Conservation (phyloP, 2,888 invertebrate species). For the Priocnemis perturbator region DNA sequence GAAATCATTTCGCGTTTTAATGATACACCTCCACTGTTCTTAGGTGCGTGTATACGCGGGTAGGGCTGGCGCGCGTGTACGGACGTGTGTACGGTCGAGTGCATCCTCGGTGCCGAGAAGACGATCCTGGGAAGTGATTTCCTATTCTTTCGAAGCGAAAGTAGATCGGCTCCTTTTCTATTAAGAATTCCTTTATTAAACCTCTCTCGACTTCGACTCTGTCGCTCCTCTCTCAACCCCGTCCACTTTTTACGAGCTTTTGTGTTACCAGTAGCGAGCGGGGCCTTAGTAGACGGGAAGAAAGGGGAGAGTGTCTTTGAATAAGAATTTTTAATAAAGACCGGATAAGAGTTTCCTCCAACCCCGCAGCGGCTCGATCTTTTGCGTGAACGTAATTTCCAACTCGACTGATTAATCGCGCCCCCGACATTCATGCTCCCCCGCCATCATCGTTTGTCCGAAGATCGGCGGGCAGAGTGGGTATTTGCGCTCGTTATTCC, state of each 20-base stretch:
- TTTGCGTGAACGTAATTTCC: constrained; percentile 2
- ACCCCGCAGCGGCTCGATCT: constrained; percentile 10
- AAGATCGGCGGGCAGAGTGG: too few species aligned
- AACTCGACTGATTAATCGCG: constrained; percentile 1
- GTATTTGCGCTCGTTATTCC: neutral
- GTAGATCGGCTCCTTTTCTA: constrained; percentile 17
- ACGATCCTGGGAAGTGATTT: neutral
- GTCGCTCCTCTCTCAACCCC: neutral
- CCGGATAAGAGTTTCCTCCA: neutral
- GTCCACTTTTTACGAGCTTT: constrained; percentile 18
- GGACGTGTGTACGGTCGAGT: too few species aligned
- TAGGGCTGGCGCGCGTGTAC: too few species aligned
- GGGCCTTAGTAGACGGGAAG: neutral
- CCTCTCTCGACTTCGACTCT: constrained; percentile 16
- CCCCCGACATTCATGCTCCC: neutral
- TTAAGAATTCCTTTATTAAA: constrained; percentile 40
- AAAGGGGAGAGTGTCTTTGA: constrained; percentile 19
- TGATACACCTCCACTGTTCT: too few species aligned
- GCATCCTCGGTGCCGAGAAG: too few species aligned
- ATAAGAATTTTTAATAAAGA: constrained; percentile 46
- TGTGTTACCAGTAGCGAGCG: constrained; percentile 13
- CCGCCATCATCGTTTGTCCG: neutral
- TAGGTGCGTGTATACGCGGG: too few species aligned
- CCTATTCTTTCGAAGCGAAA: constrained; percentile 1
- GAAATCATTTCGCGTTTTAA: too few species aligned